Evolutionary conservation across 2,888 invertebrate genomes (phyloP).

Genomic region (Pristionchus arcanus): DNA sequence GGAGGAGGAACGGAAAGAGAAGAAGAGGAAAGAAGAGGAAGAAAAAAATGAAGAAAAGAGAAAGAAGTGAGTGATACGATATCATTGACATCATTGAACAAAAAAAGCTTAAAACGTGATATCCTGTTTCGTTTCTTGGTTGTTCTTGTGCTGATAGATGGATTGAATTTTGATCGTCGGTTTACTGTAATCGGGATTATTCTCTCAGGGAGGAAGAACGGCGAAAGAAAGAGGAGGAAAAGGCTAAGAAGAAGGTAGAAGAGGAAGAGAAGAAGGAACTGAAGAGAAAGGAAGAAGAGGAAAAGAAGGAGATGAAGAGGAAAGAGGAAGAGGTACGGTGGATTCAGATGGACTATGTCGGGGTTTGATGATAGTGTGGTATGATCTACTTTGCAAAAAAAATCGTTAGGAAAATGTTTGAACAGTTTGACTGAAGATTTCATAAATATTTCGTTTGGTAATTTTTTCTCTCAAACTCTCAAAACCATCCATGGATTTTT

Average conservation of each 20-base stretch:
- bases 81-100: too few species aligned
- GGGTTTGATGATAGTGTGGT: too few species aligned
- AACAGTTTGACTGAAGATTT: too few species aligned
- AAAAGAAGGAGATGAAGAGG: constrained; percentile 59
- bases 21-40: constrained; percentile 55
- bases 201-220: constrained; percentile 18
- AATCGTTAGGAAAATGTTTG: too few species aligned
- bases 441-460: too few species aligned
- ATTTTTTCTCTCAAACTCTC: too few species aligned
- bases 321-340: constrained; percentile 59
- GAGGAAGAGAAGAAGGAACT: constrained; percentile 61
- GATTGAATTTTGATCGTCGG: too few species aligned
- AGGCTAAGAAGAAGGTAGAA: constrained; percentile 63
- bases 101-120: too few species aligned
- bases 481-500: too few species aligned
- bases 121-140: neutral
- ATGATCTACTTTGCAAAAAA: too few species aligned
- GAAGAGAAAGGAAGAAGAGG: constrained; percentile 55
- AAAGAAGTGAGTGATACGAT: constrained; percentile 2
- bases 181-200: neutral
- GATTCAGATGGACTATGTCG: too few species aligned
- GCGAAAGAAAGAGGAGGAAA: constrained; percentile 57
- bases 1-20: constrained; percentile 60
- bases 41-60: constrained; percentile 32
- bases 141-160: neutral